Evolutionary conservation across 2,888 invertebrate species (phyloP).

Genomic region (Baronia brevicornis): DNA sequence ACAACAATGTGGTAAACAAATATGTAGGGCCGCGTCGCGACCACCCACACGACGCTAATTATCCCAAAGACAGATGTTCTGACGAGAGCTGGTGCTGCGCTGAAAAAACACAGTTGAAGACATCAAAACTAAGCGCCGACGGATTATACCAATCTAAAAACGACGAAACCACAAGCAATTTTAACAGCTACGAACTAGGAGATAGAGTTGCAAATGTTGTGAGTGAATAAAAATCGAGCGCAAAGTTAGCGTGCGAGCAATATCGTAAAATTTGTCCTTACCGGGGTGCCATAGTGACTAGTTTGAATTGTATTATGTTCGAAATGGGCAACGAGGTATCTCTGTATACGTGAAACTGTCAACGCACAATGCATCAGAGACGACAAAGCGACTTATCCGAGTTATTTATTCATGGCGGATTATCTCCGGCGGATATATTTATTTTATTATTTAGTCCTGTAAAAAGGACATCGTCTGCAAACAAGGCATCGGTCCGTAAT

Average conservation of each 20-base stretch:
- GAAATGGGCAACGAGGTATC: slow-evolving; percentile 19
- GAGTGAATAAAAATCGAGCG: background rate
- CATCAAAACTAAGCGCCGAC: slow-evolving; percentile 71
- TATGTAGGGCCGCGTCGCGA: slow-evolving; percentile 33
- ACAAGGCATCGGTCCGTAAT: slow-evolving; percentile 43
- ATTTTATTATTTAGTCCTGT: slow-evolving; percentile 46
- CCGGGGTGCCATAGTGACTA: background rate
- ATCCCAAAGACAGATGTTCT: slow-evolving; percentile 61
- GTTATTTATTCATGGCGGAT: slow-evolving; percentile 71
- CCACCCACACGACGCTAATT: slow-evolving; percentile 60
- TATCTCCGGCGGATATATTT: slow-evolving; percentile 49
- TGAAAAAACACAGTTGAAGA: slow-evolving; percentile 54
- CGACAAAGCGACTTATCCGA: slow-evolving; percentile 59
- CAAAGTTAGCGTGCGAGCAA: slow-evolving; percentile 1
- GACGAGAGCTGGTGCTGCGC: slow-evolving; percentile 52
- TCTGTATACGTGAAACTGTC: slow-evolving; percentile 44
- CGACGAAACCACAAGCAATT: slow-evolving; percentile 11
- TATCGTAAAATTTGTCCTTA: background rate
- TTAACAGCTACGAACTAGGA: slow-evolving; percentile 7
- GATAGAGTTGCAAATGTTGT: slow-evolving; percentile 11
- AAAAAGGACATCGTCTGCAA: slow-evolving; percentile 53
- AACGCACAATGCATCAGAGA: slow-evolving; percentile 61
- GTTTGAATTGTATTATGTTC: background rate
- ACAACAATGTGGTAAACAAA: slow-evolving; percentile 34
- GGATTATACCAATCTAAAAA: slow-evolving; percentile 43